Percentiles rank a stretch among this genome's conserved stretches.
These are phyloP conservation scores for Heteropelma amictum DNA, from an alignment of 2,888 invertebrate genomes.

Conservation along the genomic window DNA sequence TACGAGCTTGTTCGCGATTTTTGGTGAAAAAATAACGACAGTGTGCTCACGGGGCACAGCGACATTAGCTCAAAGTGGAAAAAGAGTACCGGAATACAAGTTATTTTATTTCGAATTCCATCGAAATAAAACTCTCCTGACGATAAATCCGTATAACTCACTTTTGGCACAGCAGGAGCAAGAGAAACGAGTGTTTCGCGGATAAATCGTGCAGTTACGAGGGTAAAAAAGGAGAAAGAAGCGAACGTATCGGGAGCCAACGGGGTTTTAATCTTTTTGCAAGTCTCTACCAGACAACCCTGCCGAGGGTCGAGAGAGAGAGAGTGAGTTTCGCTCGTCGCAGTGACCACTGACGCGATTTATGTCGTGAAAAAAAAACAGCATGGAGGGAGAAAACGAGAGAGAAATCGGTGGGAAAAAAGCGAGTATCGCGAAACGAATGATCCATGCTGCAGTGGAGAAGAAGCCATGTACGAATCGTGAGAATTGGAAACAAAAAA, in stretches of 20 bases:
- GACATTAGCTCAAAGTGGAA: too few relatives aligned
- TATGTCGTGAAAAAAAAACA: constrained; percentile 26
- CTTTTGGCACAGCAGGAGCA: constrained; percentile 29
- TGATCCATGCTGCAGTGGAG: constrained; percentile 31
- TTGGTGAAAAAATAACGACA: too few relatives aligned
- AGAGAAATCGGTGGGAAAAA: neutral
- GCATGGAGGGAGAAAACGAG: neutral
- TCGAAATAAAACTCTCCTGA: constrained; percentile 43
- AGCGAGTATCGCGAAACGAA: constrained; percentile 37
- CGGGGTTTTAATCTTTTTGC: constrained; percentile 48
- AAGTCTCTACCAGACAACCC: constrained; percentile 19
- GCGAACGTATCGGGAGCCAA: constrained; percentile 37
- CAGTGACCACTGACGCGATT: constrained; percentile 44
- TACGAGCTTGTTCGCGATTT: too few relatives aligned
- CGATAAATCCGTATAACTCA: constrained; percentile 49
- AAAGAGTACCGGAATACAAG: too few relatives aligned
- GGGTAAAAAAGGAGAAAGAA: constrained; percentile 4
- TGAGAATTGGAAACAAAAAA: constrained; percentile 14
- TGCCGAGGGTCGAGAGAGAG: constrained; percentile 23
- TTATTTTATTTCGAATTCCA: too few relatives aligned
- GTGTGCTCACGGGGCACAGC: too few relatives aligned
- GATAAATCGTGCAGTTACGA: constrained; percentile 48
- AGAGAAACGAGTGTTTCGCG: constrained; percentile 46
- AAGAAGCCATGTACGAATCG: constrained; percentile 36
- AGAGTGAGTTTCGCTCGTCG: constrained; percentile 40